phyloP scores from a whole-genome alignment of 2,888 invertebrate genomes.

The Rhopalosiphum nymphaeae region DNA sequence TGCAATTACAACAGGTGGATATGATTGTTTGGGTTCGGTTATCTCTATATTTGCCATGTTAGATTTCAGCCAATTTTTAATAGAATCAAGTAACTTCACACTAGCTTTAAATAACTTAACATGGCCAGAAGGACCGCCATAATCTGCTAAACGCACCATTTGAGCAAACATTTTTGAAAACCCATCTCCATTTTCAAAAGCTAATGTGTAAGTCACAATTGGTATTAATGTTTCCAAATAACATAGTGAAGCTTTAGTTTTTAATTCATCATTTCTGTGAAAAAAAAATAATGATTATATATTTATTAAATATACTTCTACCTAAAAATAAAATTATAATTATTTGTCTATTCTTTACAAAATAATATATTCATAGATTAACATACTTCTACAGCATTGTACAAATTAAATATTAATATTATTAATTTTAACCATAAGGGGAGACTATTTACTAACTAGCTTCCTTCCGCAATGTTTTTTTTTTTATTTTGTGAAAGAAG shows the following conservation, averaged over 20 bases:
- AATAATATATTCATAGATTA: neutral
- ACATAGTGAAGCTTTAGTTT: constrained; percentile 76
- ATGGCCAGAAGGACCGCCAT: constrained; percentile 86
- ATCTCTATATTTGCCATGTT: neutral
- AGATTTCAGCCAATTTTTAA: constrained; percentile 55
- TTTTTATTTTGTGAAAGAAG: too few relatives aligned
- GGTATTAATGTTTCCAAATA: constrained; percentile 82
- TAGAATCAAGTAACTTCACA: constrained; percentile 51
- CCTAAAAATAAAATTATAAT: neutral
- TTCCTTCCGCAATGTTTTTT: too few relatives aligned
- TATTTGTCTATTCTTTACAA: neutral
- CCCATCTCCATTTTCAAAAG: constrained; percentile 76
- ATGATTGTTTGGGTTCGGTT: neutral
- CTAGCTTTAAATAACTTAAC: constrained; percentile 81
- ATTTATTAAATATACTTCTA: neutral
- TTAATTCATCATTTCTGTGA: constrained; percentile 66
- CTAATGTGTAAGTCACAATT: constrained; percentile 76
- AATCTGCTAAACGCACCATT: constrained; percentile 88
- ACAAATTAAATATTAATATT: too few relatives aligned
- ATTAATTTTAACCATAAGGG: too few relatives aligned
- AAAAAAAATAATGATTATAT: neutral
- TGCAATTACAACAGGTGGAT: constrained; percentile 51
- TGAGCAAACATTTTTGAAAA: constrained; percentile 83
- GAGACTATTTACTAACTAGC: too few relatives aligned
- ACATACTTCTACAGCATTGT: too few relatives aligned